Percentiles rank a stretch among this genome's conserved stretches.
Conservation (phyloP, 2,113 vertebrate species). For the Tonatia bakeri region DNA sequence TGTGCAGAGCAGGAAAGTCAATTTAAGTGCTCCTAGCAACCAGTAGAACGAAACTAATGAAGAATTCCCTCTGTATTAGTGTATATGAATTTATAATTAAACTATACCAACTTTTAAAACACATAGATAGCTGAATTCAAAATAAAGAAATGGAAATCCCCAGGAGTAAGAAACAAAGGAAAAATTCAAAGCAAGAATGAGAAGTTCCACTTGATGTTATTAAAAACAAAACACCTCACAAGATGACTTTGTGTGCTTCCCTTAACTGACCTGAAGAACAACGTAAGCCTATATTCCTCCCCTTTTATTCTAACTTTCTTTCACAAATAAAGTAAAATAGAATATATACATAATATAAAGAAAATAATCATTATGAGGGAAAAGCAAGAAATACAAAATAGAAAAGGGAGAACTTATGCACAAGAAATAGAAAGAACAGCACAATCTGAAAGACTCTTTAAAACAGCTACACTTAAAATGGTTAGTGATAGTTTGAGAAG, state of each 20-base stretch:
- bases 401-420: not conserved
- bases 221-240: not conserved
- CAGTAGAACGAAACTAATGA: not conserved
- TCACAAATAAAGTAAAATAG: not conserved
- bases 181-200: not conserved
- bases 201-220: not conserved
- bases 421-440: not conserved
- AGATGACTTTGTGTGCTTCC: not conserved
- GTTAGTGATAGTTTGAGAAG: not conserved
- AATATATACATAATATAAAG: not conserved
- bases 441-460: not conserved
- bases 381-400: not conserved
- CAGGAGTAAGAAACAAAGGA: not conserved
- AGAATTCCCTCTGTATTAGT: not conserved
- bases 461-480: constrained; percentile 10
- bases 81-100: not conserved
- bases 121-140: not conserved
- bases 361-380: not conserved
- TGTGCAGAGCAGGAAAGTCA: not conserved
- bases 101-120: not conserved
- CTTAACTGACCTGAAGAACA: not conserved
- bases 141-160: not conserved
- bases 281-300: not conserved
- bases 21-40: not conserved
- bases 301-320: not conserved